Percentiles rank a stretch among this genome's conserved stretches.
Evolutionary conservation across 2,113 vertebrate genomes (phyloP).

Genomic region (Struthio camelus): DNA sequence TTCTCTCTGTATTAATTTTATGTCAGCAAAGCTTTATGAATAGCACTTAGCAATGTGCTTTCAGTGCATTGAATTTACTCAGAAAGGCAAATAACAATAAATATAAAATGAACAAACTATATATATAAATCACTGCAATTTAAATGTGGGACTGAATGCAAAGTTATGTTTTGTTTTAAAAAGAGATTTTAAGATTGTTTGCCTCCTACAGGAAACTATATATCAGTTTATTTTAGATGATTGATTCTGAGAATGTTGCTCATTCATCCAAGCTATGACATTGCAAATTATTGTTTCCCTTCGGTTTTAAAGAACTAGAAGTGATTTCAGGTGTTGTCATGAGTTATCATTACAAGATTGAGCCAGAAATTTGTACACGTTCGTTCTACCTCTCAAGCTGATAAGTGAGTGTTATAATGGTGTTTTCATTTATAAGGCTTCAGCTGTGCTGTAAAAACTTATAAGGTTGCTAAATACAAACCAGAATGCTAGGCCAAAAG

Average conservation of each 20-base stretch:
- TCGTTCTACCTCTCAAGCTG: neutral
- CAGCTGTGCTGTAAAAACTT: neutral
- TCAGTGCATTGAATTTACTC: slow-evolving; percentile 25
- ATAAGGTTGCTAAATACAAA: neutral
- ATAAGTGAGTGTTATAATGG: neutral
- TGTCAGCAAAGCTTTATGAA: slow-evolving; percentile 19
- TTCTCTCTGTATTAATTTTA: neutral
- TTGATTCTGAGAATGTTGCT: slow-evolving; percentile 43
- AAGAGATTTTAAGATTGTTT: slow-evolving; percentile 24
- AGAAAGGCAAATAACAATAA: slow-evolving; percentile 21
- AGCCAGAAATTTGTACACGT: slow-evolving; percentile 15
- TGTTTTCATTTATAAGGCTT: slow-evolving; percentile 31
- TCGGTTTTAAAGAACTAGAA: slow-evolving; percentile 58
- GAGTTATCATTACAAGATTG: slow-evolving; percentile 17
- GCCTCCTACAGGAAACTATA: neutral
- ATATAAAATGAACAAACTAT: neutral
- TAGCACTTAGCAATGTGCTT: neutral
- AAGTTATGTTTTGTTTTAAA: slow-evolving; percentile 40
- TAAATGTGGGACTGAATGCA: slow-evolving; percentile 6
- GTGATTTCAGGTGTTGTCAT: slow-evolving; percentile 38
- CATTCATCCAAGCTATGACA: slow-evolving; percentile 28
- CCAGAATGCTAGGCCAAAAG: neutral
- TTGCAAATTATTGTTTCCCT: slow-evolving; percentile 12
- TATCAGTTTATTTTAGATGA: slow-evolving; percentile 44
- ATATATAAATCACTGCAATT: slow-evolving; percentile 14